phyloP scores from a whole-genome alignment of 2,797 vertebrate species.

The Syngnathus acus region DNA sequence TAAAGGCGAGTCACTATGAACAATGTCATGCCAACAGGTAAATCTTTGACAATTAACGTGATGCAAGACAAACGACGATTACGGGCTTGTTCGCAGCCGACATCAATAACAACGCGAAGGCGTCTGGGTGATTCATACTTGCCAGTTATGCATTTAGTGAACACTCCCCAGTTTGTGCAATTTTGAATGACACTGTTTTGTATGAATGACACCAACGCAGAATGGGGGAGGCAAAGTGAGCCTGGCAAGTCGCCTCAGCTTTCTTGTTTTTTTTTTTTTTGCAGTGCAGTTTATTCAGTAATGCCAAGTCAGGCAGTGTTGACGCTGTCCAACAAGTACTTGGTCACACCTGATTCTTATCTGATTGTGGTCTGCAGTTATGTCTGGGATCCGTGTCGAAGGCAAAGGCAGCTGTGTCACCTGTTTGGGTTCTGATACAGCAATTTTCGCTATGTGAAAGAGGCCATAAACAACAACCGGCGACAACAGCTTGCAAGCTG shows the following conservation, averaged over 20 bases:
- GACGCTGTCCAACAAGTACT: not conserved
- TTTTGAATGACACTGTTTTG: not conserved
- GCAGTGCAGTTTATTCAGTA: not conserved
- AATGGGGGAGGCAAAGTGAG: not conserved
- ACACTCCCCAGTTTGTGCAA: not conserved
- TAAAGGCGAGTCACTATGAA: conserved; percentile 5
- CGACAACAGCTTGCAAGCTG: not conserved
- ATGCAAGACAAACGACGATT: not conserved
- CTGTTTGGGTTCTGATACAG: not conserved
- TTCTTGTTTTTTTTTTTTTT: not conserved
- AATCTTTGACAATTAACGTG: conserved; percentile 9
- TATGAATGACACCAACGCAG: not conserved
- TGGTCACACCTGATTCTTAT: not conserved
- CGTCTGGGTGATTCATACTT: not conserved
- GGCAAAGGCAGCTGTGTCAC: not conserved
- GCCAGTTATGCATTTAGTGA: not conserved
- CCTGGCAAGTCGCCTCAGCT: not conserved
- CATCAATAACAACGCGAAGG: not conserved
- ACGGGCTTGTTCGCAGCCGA: not conserved
- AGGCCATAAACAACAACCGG: conserved; percentile 1
- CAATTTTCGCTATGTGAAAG: not conserved
- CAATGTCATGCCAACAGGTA: not conserved
- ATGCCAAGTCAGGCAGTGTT: not conserved
- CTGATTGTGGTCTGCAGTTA: not conserved
- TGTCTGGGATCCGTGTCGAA: not conserved